Evolutionary conservation across 2,113 vertebrate species (phyloP), one percentile per base, ranked within the genome.

Genomic region (Seriola rivoliana): DNA sequence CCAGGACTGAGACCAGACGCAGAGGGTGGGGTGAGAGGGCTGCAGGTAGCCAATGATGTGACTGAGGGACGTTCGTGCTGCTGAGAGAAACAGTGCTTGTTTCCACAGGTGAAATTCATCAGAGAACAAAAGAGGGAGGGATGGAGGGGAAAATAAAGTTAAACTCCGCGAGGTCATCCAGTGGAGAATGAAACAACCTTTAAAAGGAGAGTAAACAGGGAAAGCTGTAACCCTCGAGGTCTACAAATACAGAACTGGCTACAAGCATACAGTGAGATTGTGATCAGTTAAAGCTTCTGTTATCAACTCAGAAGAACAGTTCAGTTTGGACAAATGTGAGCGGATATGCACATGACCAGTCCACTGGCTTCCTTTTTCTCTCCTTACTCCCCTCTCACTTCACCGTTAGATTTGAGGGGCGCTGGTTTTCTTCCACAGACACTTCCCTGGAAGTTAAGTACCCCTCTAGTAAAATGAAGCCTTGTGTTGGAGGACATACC

Each of bases 1-100:
- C 46, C 92, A 94, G 91, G 93, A 94, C 87, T 95, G 91, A 95
- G 85, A 55, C 23, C 52, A 16, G 59, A 21, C 19, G 29, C 32
- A 21, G 4, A 32, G 50, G 52, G 65, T 11, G 11, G 60, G 66
- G 52, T 1, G 67, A 44, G 60, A 3, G 19, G 36, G 50, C 19
- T 3, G 74, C 19, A 19, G 21, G 25, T 34, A 25, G 29, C 58
- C 46, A 23, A 19, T 8, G 55, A 48, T 32, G 68, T 66, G 60
- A 59, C 38, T 50, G 80, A 66, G 25, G 25, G 71, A 82, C 64
- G 44, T 80, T 80, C 81, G 64, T 70, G 76, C 80, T 89, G 82
- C 76, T 71, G 60, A 81, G 67, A 81, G 42, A 89, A 65, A 88
- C 69, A 48, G 9, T 60, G 25, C 68, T 87, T 19, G n/a, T 73